Conservation (phyloP, 2,113 vertebrate species). For the Pachycephala philippinensis region DNA sequence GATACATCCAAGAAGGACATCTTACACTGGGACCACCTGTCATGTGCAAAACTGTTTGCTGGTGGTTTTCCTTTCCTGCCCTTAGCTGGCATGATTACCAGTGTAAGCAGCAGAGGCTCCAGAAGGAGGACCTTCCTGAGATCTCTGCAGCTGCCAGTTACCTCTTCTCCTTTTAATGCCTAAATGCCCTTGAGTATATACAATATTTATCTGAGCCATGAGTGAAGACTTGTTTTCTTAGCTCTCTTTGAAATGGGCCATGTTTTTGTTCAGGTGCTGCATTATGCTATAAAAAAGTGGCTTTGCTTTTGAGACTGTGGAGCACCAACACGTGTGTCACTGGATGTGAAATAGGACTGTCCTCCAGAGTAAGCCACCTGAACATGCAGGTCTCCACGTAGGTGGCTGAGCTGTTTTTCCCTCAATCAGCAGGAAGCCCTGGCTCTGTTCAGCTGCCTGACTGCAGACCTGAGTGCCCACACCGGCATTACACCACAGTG, state of each 20-base stretch:
- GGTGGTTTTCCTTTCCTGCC: neutral
- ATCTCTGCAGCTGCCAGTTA: neutral
- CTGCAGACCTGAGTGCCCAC: neutral
- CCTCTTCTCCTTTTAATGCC: neutral
- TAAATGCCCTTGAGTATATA: neutral
- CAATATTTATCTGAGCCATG: neutral
- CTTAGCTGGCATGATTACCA: neutral
- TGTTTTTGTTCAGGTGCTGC: neutral
- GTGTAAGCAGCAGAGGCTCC: neutral
- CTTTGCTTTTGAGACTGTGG: neutral
- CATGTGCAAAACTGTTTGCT: neutral
- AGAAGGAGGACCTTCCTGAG: neutral
- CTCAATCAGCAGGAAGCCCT: fast-evolving
- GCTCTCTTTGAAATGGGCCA: neutral
- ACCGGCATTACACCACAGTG: fast-evolving
- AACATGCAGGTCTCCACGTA: fast-evolving
- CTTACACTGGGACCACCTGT: neutral
- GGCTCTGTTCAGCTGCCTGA: neutral
- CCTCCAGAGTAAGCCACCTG: neutral
- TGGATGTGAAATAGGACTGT: neutral
- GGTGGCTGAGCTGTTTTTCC: neutral
- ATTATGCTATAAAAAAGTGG: neutral
- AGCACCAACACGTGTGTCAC: neutral
- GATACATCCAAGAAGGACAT: neutral
- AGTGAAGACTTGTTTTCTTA: neutral